Conservation (phyloP, 2,797 vertebrate genomes). For the Gallinago nigripennis region DNA sequence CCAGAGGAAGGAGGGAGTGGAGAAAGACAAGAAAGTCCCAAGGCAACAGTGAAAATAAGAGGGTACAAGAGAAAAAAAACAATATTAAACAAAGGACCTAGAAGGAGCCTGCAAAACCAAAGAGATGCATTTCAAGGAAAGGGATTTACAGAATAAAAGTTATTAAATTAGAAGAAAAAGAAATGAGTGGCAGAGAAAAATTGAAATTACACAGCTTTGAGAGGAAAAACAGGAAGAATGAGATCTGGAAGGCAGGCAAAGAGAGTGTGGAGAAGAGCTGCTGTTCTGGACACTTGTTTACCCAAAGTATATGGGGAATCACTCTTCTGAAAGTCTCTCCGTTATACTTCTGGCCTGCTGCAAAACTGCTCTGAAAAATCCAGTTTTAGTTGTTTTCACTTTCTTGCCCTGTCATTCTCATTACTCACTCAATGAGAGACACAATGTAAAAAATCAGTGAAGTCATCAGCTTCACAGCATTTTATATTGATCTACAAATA, state of each 20-base stretch:
- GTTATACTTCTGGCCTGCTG: not conserved
- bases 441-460: not conserved
- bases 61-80: not conserved
- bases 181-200: not conserved
- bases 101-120: not conserved
- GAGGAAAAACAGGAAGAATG: not conserved
- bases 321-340: not conserved
- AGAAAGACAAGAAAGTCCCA: not conserved
- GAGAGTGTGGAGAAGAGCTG: not conserved
- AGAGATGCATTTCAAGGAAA: not conserved
- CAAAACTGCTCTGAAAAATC: not conserved
- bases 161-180: not conserved
- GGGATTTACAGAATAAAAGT: not conserved
- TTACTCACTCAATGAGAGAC: not conserved
- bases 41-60: not conserved
- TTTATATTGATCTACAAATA: constrained; percentile 24
- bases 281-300: not conserved
- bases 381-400: not conserved
- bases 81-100: not conserved
- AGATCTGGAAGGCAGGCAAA: not conserved
- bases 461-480: not conserved
- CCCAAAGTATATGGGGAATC: not conserved
- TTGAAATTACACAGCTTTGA: not conserved
- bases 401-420: not conserved
- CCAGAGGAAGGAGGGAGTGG: not conserved